Percentiles rank a stretch among this genome's conserved stretches.
Evolutionary conservation across 2,888 invertebrate species (phyloP).

Genomic region (Pristionchus maxplancki): DNA sequence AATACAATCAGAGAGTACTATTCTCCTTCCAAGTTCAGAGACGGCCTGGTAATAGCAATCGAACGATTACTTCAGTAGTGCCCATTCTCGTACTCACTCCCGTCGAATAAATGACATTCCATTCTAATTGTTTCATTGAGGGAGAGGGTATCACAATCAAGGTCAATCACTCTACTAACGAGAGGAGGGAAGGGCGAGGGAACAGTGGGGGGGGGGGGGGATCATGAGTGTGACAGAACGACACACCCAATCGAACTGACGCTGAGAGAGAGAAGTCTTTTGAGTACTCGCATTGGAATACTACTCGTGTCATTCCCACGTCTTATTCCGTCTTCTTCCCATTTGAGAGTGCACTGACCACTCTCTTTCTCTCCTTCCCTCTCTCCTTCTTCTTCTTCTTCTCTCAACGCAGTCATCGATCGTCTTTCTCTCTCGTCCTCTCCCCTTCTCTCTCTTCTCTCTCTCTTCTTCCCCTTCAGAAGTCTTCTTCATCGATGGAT

Average conservation of each 20-base stretch:
- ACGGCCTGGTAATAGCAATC: background rate
- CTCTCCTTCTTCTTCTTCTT: background rate
- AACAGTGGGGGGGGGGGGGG: background rate
- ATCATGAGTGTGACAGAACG: slow-evolving; percentile 26
- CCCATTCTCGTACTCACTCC: slow-evolving; percentile 31
- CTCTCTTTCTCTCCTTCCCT: slow-evolving; percentile 15
- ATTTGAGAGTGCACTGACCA: background rate
- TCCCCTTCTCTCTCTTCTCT: background rate
- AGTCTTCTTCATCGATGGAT: slow-evolving; percentile 17
- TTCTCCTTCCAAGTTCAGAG: slow-evolving; percentile 41
- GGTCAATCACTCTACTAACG: slow-evolving; percentile 31
- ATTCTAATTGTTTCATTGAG: background rate
- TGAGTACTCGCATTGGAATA: slow-evolving; percentile 38
- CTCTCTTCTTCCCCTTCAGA: slow-evolving; percentile 47
- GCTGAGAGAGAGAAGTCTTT: background rate
- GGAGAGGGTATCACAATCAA: slow-evolving; percentile 32
- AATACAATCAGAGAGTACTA: slow-evolving; percentile 13
- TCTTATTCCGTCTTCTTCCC: slow-evolving; percentile 11
- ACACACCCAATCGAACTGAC: slow-evolving; percentile 27
- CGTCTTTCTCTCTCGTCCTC: background rate
- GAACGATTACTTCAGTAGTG: slow-evolving; percentile 19
- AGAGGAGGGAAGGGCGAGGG: background rate
- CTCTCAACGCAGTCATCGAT: background rate
- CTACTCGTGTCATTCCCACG: slow-evolving; percentile 48
- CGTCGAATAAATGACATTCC: slow-evolving; percentile 16